Base-by-base conservation (phyloP, 1,140 invertebrate genomes). In the Gryllus bimaculatus region DNA sequence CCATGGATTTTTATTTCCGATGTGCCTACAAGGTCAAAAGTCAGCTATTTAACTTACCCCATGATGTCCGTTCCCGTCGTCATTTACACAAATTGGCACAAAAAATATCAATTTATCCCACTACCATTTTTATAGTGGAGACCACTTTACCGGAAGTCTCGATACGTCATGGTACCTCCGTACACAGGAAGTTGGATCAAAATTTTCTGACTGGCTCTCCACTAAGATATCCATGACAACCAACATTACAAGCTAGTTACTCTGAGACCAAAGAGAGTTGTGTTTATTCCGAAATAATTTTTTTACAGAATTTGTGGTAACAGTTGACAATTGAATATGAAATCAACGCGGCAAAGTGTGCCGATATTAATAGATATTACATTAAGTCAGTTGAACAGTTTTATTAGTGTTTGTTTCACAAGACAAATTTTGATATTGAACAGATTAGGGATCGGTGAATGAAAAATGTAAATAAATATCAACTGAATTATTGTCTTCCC, bases 11-110 rank as follows among this genome's bases (percentile, higher is more conserved):
- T 39, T 39, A 39, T 39, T 39, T 39, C 26, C 26, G 26, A 39
- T 20, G 10, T 7, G 74, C 39, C 74, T 15, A 15, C 74, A 47
- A 47, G 20, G 20, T 75, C 74, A 66, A 13, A 66, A 13, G 18
- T 66, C 54, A 13, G 54, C 8, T 77, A 77, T n/a, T 79, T 79
- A 21, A 75, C 78, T 79, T 74, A 79, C 78, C 78, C 78, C 78
- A 79, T 79, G 78, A 79, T 79, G 73, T 79, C 78, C 78, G 66
- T 79, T 75, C 78, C 78, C 78, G 78, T 75, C 78, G 78, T 79
- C 78, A 79, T 79, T 79, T 79, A 79, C 78, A 79, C 73, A 73
- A 49, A 75, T 79, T 75, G 49, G 49, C 78, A 79, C 47, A 79
- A 75, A 79, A 78, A 47, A 48, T 79, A 26, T 74, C 47, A 18